Conservation (phyloP, 2,113 vertebrate genomes). For the Microtus ochrogaster region DNA sequence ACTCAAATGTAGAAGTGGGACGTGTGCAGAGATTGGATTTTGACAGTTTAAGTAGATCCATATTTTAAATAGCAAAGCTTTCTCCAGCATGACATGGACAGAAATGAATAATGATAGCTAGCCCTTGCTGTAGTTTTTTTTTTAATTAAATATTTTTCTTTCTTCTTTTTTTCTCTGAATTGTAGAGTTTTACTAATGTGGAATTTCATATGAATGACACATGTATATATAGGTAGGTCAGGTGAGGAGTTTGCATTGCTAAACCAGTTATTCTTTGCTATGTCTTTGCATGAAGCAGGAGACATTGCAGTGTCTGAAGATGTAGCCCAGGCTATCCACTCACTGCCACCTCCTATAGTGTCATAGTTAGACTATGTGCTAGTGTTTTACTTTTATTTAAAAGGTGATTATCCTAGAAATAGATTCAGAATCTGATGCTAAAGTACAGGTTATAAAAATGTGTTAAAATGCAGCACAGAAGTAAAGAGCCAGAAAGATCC, state of each 20-base stretch:
- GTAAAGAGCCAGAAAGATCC: not conserved
- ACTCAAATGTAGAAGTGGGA: constrained; percentile 83
- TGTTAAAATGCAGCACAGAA: not conserved
- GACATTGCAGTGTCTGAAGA: not conserved
- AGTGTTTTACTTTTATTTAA: not conserved
- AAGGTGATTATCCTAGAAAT: constrained; percentile 20
- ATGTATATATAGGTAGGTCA: constrained; percentile 31
- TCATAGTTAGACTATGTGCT: not conserved
- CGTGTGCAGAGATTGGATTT: constrained; percentile 85
- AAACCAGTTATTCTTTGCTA: not conserved
- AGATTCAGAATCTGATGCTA: constrained; percentile 22
- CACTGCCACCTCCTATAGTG: not conserved
- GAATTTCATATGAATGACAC: constrained; percentile 66
- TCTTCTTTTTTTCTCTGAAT: constrained; percentile 66
- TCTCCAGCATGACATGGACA: constrained; percentile 85
- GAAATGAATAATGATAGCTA: constrained; percentile 85
- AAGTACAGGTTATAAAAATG: constrained; percentile 6
- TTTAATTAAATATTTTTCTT: constrained; percentile 87
- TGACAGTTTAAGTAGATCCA: constrained; percentile 88
- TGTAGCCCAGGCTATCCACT: not conserved
- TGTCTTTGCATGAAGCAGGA: constrained; percentile 57
- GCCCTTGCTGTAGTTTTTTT: constrained; percentile 83
- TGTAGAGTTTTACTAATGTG: constrained; percentile 84
- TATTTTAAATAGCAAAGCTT: constrained; percentile 88
- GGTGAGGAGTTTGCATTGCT: not conserved